Conservation (phyloP, 2,797 vertebrate species). For the Selene dorsalis region DNA sequence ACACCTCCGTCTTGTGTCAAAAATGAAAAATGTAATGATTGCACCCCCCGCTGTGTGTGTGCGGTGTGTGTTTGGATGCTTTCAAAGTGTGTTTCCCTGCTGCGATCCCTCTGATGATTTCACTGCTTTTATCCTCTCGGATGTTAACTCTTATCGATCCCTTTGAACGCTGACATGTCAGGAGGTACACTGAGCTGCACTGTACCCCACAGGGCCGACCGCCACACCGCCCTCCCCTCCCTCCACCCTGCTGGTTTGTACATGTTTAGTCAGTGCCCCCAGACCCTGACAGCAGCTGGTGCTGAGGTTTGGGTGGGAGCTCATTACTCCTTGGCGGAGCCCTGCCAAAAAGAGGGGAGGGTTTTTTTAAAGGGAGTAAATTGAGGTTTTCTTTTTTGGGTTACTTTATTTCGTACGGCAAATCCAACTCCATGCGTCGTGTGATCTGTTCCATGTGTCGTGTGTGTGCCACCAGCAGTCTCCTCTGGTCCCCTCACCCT, state of each 20-base stretch:
- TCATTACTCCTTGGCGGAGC: conserved; percentile 80
- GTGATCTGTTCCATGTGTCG: conserved; percentile 83
- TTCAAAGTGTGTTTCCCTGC: conserved; percentile 6
- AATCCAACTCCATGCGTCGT: conserved; percentile 72
- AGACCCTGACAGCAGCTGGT: conserved; percentile 82
- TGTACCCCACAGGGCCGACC: conserved; percentile 38
- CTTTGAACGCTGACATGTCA: conserved; percentile 33
- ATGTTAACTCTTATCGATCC: conserved; percentile 43
- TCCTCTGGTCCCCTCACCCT: conserved; percentile 51
- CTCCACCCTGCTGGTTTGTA: conserved; percentile 43
- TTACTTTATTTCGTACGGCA: conserved; percentile 81
- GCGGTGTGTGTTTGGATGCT: not conserved
- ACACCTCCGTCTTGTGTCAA: not conserved
- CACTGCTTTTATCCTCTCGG: conserved; percentile 29
- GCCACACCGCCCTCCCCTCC: conserved; percentile 55
- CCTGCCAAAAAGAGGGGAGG: conserved; percentile 72
- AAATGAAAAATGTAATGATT: no score
- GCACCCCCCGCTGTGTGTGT: not conserved
- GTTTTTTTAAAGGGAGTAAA: conserved; percentile 82
- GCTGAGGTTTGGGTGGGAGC: conserved; percentile 81
- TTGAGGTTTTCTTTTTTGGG: conserved; percentile 82
- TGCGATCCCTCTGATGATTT: conserved; percentile 39
- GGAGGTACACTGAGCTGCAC: conserved; percentile 26
- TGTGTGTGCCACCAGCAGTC: conserved; percentile 74
- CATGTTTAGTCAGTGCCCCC: conserved; percentile 76